Base-by-base conservation (phyloP, 2,797 vertebrate genomes). In the Poeciliopsis gracilis region DNA sequence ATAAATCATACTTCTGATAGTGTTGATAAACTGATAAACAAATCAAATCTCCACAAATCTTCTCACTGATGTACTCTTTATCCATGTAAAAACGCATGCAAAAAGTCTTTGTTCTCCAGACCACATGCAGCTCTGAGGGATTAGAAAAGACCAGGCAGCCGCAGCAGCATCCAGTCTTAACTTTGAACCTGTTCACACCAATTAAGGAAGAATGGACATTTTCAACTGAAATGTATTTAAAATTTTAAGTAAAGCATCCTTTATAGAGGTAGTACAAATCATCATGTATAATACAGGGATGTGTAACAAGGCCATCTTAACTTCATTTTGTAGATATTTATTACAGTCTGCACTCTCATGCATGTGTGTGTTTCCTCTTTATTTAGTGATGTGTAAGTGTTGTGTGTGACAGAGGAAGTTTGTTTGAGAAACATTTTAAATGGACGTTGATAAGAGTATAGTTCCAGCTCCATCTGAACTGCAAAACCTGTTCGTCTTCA, bases 391-490 rank as follows among this genome's bases (percentile, higher is more conserved):
- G 82, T 43, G 33, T 46, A 67, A 18, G 2, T 25, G 20, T 46
- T 61, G 3, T 77, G 47, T 71, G 11, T 6, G 12, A 15, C 23
- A 80, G 36, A 11, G 72, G 47, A 47, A 36, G 43, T 38, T 74
- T 0, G 1, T 51, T 5, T 66, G 4, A 72, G 3, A 1, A 57
- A 18, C 57, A 61, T 80, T 81, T 95, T 78, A 95, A 20, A 91
- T 71, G 11, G 92, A 73, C 4, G 92, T 92, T 36, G 91, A 85
- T 77, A 91, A 66, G 46, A 93, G 77, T 11, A 66, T 84, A 5
- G 59, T 55, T 33, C 63, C 82, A 38, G 83, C 59, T 49, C 77
- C 80, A 0, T 93, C 86, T 1, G 33, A 4, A 2, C 41, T 45
- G 11, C 2, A 0, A 7, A 43, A 33, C 28, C 83, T 91, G 63